Evolutionary conservation across 2,113 vertebrate species (phyloP).

Genomic region (Pelusios castaneus): DNA sequence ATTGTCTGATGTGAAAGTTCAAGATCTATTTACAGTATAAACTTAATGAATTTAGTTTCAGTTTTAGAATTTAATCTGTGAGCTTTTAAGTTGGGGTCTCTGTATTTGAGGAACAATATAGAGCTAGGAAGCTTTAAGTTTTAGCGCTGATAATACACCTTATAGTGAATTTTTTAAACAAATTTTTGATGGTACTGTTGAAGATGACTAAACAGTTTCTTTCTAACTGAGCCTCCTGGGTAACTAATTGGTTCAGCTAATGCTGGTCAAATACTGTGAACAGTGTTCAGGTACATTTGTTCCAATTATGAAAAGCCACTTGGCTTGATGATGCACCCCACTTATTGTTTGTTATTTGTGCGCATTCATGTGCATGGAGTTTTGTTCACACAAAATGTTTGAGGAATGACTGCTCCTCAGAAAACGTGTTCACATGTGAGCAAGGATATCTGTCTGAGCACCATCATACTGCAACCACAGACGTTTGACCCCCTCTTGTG

Average conservation of each 20-base stretch:
- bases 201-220: background rate
- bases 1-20: background rate
- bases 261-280: background rate
- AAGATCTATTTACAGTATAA: background rate
- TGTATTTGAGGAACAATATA: background rate
- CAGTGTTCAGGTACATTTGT: background rate
- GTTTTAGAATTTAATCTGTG: background rate
- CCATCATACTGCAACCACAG: accelerated
- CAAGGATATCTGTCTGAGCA: too few relatives aligned
- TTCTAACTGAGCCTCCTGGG: background rate
- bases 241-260: background rate
- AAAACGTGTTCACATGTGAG: background rate
- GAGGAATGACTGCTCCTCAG: background rate
- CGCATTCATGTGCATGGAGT: background rate
- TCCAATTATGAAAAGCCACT: too few relatives aligned
- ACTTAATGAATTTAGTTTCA: background rate
- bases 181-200: background rate
- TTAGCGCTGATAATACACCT: background rate
- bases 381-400: background rate
- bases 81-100: background rate
- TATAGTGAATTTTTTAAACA: background rate
- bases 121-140: background rate
- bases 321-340: background rate
- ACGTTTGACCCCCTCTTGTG: background rate
- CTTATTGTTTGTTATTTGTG: background rate